Percentiles rank a stretch among this genome's conserved stretches.
phyloP scores from a whole-genome alignment of 2,888 invertebrate genomes.

The Blomia tropicalis region DNA sequence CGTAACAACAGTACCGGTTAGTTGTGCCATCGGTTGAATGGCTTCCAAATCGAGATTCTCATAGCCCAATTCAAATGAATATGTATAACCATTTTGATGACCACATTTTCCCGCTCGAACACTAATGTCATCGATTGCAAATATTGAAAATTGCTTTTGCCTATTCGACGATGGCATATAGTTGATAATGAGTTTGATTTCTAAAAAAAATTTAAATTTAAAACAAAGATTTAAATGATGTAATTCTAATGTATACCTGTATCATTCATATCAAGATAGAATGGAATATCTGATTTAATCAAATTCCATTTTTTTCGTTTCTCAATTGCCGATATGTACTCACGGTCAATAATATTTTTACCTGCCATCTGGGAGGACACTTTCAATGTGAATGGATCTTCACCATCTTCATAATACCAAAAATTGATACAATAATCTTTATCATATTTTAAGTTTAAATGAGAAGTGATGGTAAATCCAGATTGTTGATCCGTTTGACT shows the following conservation, averaged over 20 bases:
- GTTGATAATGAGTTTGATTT: not conserved
- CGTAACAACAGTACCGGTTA: not conserved
- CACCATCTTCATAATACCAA: slow-evolving; percentile 18
- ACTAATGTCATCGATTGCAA: slow-evolving; percentile 1
- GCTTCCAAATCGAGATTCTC: not conserved
- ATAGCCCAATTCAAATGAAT: not conserved
- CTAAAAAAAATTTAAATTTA: too few species aligned
- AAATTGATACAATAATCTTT: slow-evolving; percentile 12
- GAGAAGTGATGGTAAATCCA: not conserved
- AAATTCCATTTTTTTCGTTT: slow-evolving; percentile 1
- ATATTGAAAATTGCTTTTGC: not conserved
- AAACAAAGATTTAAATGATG: too few species aligned
- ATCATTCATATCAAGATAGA: not conserved
- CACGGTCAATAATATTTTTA: not conserved
- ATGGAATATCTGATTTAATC: slow-evolving; percentile 5
- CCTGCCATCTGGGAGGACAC: not conserved
- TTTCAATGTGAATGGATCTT: not conserved
- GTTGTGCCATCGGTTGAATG: not conserved
- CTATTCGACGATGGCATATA: not conserved
- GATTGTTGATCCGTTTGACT: not conserved
- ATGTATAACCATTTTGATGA: not conserved
- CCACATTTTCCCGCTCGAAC: not conserved
- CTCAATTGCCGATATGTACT: slow-evolving; percentile 4
- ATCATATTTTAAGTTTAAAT: not conserved
- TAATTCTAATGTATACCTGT: too few species aligned